Conservation (phyloP, 2,113 vertebrate genomes). For the Felis catus region F.catus_Fca126_mat1.0 CM031418.1:139558501-139559000, state of each 20-base stretch:
- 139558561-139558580: fast-evolving
- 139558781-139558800: fast-evolving
- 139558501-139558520: fast-evolving
- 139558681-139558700: fast-evolving
- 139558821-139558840: fast-evolving
- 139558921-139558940: fast-evolving
- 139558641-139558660: background rate
- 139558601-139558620: background rate
- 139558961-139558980: fast-evolving
- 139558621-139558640: fast-evolving
- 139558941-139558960: fast-evolving
- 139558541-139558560: fast-evolving
- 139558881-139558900: fast-evolving
- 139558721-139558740: fast-evolving
- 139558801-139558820: no score
- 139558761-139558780: no score
- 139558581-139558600: background rate
- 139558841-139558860: fast-evolving
- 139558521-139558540: background rate
- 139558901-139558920: fast-evolving
- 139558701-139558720: fast-evolving
- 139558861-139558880: fast-evolving
- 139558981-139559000: fast-evolving
- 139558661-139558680: background rate
- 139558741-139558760: fast-evolving